Base-by-base conservation (phyloP, 2,888 invertebrate species). In the Cryptocheilus praepositus region DNA sequence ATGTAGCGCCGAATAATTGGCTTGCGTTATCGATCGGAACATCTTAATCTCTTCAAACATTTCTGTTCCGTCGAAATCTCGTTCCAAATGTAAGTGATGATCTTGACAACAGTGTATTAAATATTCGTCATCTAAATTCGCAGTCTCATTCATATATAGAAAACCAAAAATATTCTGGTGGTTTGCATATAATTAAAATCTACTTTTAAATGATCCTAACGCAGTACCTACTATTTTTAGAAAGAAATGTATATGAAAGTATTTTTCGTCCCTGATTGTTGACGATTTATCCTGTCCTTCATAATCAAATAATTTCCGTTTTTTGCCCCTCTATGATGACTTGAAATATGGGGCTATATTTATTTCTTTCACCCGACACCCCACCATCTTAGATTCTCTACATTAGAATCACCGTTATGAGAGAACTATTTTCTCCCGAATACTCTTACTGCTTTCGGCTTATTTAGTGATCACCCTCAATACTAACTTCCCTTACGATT, bases 101-200 rank as follows among this genome's bases (percentile, higher is more conserved):
- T 70, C 60, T 63, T 70, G 65, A 63, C 65, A 60, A 62, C 62
- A 62, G 8, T 70, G 65, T 62, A 66, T 65, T 64, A 69, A 64
- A 69, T 64, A 64, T 64, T 58, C 54, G 13, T 61, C 61, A 61
- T 64, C 54, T 69, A 64, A 69, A 65, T 69, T 70, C 51, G 13
- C 46, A 70, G 66, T 66, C 60, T 66, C 53, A 52, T 61, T 25
- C 61, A 53, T 52, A 16, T 59, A 62, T 70, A 65, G 65, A 65
- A 70, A 65, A 65, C 65, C 59, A 70, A 65, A 70, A 70, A 66
- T 52, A 61, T 64, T 69, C 52, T 65, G n/a, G n/a, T n/a, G n/a
- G n/a, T n/a, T n/a, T n/a, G n/a, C n/a, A n/a, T n/a, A n/a, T n/a
- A n/a, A n/a, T n/a, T n/a, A n/a, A n/a, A n/a, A n/a, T n/a, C n/a